Evolutionary conservation across 2,888 invertebrate genomes (phyloP).

Genomic region (Cordilura impudica): DNA sequence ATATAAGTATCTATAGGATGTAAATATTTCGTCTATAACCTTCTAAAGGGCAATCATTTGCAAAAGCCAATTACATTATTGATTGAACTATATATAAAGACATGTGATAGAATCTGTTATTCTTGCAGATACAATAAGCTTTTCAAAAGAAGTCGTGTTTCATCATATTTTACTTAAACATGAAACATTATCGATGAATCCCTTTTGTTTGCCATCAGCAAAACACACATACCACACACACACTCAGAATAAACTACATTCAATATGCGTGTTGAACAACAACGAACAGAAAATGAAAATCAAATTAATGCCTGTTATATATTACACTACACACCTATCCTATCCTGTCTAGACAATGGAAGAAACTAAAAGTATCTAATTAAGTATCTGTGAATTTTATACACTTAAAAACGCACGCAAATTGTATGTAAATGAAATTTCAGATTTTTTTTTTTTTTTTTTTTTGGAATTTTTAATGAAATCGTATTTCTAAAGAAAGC

Average conservation of each 20-base stretch:
- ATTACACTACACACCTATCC: neutral
- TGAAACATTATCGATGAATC: neutral
- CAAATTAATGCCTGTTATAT: neutral
- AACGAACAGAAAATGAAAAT: neutral
- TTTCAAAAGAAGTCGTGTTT: too few species aligned
- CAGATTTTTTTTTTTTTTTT: neutral
- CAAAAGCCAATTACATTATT: too few species aligned
- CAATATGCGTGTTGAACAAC: neutral
- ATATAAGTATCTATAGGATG: too few species aligned
- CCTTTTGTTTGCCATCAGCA: neutral
- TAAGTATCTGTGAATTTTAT: constrained; percentile 46
- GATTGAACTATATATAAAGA: too few species aligned
- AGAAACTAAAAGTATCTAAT: constrained; percentile 55
- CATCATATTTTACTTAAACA: too few species aligned
- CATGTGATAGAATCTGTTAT: too few species aligned
- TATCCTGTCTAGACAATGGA: constrained; percentile 54
- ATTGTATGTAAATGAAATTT: constrained; percentile 24
- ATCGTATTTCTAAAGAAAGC: constrained; percentile 14
- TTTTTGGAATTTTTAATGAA: neutral
- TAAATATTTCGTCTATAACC: too few species aligned
- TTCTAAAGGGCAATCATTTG: too few species aligned
- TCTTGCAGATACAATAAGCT: too few species aligned
- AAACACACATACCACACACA: too few species aligned
- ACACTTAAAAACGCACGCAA: constrained; percentile 52
- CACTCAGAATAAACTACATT: too few species aligned